These are phyloP conservation scores for Stenodema calcarata DNA, from an alignment of 2,888 invertebrate genomes.

Conservation along the genomic window DNA sequence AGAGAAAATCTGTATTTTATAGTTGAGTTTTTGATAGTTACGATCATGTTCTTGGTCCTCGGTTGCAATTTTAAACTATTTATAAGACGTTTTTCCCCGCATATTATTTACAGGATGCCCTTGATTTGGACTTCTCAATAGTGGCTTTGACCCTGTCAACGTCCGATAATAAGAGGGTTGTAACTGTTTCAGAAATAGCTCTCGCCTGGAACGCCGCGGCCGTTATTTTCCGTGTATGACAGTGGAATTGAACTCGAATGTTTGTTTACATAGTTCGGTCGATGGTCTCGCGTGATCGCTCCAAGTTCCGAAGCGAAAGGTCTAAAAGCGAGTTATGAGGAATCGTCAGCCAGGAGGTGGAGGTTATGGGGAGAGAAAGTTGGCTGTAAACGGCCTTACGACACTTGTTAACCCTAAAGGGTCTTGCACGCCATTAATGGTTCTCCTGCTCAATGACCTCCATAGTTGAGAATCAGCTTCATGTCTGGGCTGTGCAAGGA, in stretches of 20 bases:
- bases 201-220: not conserved
- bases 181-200: not conserved
- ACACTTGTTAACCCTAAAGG: not conserved
- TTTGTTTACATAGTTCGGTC: not conserved
- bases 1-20: too few relatives aligned
- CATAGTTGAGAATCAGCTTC: not conserved
- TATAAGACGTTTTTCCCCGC: too few relatives aligned
- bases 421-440: conserved; percentile 2
- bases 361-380: not conserved
- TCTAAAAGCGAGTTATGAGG: not conserved
- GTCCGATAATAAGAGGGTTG: not conserved
- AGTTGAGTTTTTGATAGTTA: too few relatives aligned
- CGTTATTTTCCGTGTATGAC: not conserved
- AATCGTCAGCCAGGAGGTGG: not conserved
- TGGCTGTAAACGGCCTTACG: not conserved
- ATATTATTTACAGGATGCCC: too few relatives aligned
- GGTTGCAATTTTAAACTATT: too few relatives aligned
- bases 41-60: too few relatives aligned
- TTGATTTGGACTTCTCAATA: not conserved
- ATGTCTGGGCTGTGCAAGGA: not conserved
- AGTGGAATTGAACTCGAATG: not conserved
- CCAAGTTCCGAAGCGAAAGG: not conserved
- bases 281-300: not conserved
- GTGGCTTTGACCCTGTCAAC: not conserved
- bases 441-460: not conserved